Base-by-base conservation (phyloP, 1,140 invertebrate genomes). In the Rhyacophila brunnea region DNA sequence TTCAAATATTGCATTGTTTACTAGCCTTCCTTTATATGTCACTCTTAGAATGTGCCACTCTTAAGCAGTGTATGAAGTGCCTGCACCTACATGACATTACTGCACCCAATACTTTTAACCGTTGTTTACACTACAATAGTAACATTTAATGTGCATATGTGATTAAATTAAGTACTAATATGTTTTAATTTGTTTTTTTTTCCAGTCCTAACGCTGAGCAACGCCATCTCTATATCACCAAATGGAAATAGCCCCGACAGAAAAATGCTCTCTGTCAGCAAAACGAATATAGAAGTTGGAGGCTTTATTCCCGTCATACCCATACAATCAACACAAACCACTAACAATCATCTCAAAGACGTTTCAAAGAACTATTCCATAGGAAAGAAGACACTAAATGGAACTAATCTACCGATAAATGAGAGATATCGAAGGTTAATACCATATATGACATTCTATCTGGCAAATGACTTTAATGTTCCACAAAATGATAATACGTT, bases 391-490 rank as follows among this genome's bases (percentile, higher is more conserved):
- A 58, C 57, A 32, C 48, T 53, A 7, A 73, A 74, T 60, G 58
- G 68, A 28, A 70, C 74, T 3, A 72, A 72, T 52, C 62, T 78
- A 28, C 69, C 72, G 0, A 71, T 77, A 17, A 83, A 82, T 56
- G 85, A 88, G 72, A 79, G 90, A 36, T 87, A 87, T 66, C 81
- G 89, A 62, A 80, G 90, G 46, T 69, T 91, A 36, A 87, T 92
- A 67, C 90, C 89, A 1, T 91, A 91, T 68, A 88, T 89, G 83
- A 89, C 87, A 28, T 91, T 87, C 70, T 91, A 90, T 68, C 77
- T 88, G 14, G 81, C 85, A 1, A 85, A 85, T 54, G 81, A 83
- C 64, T 80, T 83, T 67, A 80, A 68, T 6, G 47, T 65, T 11
- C 68, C 74, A 32, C 68, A 68, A 11, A 68, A 67, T 13, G 71